Evolutionary conservation across 2,888 invertebrate genomes (phyloP), one percentile per base, ranked within the genome.

Genomic region (Phalera bucephala): DNA sequence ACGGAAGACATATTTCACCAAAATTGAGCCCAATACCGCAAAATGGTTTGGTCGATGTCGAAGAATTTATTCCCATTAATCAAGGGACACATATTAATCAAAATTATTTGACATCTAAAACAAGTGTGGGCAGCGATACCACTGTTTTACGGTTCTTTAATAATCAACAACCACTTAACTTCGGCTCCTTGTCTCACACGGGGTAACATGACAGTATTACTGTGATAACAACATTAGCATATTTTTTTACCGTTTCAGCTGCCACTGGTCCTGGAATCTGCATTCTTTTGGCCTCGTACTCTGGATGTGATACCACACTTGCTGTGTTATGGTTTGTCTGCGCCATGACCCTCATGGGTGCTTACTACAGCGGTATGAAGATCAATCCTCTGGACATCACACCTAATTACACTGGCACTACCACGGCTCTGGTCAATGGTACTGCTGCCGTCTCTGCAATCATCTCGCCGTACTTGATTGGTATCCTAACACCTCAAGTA

Each of bases 301-400:
- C 92, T 0, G 93, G 92, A 10, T 93, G 93, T 47, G 81, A 93
- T 46, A 76, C 88, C 0, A 79, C 86, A 5, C 63, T 88, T 3
- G 69, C 90, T 6, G 90, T 93, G 0, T 85, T 92, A 35, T 90
- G 93, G 75, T 92, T 93, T 58, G 89, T 93, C 8, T 65, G 91
- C n/a, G 91, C 90, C 23, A 91, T 93, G 92, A 92, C 92, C 0
- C 90, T 93, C 11, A 94, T 94, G 93, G 94, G 94, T 0, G 91
- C 93, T 1, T 94, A 93, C 68, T 94, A 94, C 77, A 92, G 93
- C 40, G 93, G 93, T 14, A 91, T 93, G 91, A 93, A 93, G 72
- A 92, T 93, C 28, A 93, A 93, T 57, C 91, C 92, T 0, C 72
- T 93, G 20, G 93, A 93, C 54, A 85, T 93, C 32, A 90, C 92